Evolutionary conservation across 2,888 invertebrate genomes (phyloP).

Genomic region (Macrophya alboannulata): DNA sequence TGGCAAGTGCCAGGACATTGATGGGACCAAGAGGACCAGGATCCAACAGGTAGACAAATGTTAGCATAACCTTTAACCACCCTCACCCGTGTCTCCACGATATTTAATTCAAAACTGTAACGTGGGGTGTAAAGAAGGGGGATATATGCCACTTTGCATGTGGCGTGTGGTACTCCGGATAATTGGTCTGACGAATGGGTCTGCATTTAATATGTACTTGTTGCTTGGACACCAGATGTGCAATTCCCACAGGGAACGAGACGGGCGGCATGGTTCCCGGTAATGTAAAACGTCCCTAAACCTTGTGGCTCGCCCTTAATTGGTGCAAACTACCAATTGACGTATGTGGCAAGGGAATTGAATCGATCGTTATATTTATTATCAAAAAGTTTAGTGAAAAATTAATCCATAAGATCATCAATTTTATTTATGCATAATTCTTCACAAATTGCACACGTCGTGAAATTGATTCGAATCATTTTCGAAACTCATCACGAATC

Average conservation of each 20-base stretch:
- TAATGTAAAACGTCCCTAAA: constrained; percentile 64
- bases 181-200: constrained; percentile 68
- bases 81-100: constrained; percentile 18
- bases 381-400: not conserved
- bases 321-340: constrained; percentile 66
- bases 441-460: too few species aligned
- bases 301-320: constrained; percentile 69
- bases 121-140: constrained; percentile 28
- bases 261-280: constrained; percentile 45
- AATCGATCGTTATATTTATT: not conserved
- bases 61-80: constrained; percentile 53
- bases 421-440: not conserved
- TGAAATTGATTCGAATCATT: too few species aligned
- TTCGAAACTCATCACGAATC: not conserved
- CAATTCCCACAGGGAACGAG: constrained; percentile 62
- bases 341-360: not conserved
- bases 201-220: constrained; percentile 71
- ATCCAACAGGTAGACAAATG: constrained; percentile 58
- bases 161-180: constrained; percentile 64
- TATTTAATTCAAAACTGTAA: constrained; percentile 54
- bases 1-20: not conserved
- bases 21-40: not conserved
- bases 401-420: not conserved
- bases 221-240: constrained; percentile 72
- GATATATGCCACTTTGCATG: constrained; percentile 25